A percentile compares a stretch with the other conserved stretches of the same genome.
Conservation (phyloP, 35 echinoderm and acorn worm species). For the Nesometra sesokonis region DNA sequence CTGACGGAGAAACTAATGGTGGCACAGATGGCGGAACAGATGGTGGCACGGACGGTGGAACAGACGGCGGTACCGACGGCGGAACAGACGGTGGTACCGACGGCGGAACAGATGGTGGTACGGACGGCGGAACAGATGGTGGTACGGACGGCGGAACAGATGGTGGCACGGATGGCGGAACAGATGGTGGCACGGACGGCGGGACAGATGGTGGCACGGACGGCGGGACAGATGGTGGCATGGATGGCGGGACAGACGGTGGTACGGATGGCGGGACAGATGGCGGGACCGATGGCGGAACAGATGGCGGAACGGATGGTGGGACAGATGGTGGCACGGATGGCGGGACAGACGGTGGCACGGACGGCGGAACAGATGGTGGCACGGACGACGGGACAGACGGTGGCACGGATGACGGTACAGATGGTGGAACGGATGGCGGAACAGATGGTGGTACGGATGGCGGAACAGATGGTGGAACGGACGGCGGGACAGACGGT, state of each 20-base stretch:
- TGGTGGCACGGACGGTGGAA: too few relatives aligned
- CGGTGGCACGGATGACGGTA: background rate
- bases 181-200: background rate
- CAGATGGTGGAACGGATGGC: background rate
- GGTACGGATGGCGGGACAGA: background rate
- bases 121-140: background rate
- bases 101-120: background rate
- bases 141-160: background rate
- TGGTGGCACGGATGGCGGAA: background rate
- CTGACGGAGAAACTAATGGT: background rate
- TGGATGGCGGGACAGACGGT: constrained; percentile 1
- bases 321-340: background rate
- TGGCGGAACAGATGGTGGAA: background rate
- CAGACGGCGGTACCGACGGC: too few relatives aligned
- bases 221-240: background rate
- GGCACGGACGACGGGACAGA: background rate
- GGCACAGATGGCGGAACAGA: too few relatives aligned
- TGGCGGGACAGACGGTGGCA: background rate
- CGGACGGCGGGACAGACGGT: background rate
- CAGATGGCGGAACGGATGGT: constrained; percentile 4
- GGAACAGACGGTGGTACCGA: too few relatives aligned
- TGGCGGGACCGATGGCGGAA: background rate
- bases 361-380: background rate
- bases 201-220: background rate
- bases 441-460: background rate